Evolutionary conservation across 2,797 vertebrate genomes (phyloP).

Genomic region (Gymnocypris eckloni): DNA sequence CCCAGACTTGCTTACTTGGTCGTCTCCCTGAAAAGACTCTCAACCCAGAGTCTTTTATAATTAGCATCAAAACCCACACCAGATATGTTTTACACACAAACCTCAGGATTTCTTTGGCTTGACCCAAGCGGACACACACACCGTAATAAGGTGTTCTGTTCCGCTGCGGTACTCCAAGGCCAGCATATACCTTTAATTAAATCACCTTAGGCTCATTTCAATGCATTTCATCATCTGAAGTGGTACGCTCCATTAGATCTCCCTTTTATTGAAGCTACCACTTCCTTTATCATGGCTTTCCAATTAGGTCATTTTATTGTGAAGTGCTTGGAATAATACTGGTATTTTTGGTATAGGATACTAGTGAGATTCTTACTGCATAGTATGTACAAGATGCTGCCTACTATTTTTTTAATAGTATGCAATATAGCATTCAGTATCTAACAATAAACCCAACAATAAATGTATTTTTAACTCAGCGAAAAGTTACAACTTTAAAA

Average conservation of each 20-base stretch:
- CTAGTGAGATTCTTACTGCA: background rate
- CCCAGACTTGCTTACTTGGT: constrained; percentile 59
- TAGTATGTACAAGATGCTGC: background rate
- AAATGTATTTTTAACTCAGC: background rate
- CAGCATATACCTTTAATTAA: constrained; percentile 48
- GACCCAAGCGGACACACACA: constrained; percentile 49
- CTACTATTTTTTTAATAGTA: background rate
- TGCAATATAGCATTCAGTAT: background rate
- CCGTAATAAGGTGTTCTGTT: constrained; percentile 60
- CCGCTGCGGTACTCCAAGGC: constrained; percentile 49
- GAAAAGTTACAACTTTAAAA: background rate
- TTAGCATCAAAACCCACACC: constrained; percentile 67
- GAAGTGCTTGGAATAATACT: constrained; percentile 8
- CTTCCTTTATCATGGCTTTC: constrained; percentile 34
- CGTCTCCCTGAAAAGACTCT: constrained; percentile 46
- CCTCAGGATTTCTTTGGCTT: constrained; percentile 34
- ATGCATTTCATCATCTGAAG: constrained; percentile 48
- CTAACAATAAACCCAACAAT: background rate
- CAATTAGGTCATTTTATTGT: constrained; percentile 20
- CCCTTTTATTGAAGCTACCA: constrained; percentile 22
- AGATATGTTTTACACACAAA: constrained; percentile 61
- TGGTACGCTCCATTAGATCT: constrained; percentile 32
- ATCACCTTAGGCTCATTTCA: constrained; percentile 51
- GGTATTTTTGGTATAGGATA: background rate
- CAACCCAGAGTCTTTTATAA: constrained; percentile 68